A percentile compares a stretch with the other conserved stretches of the same genome.
phyloP scores from a whole-genome alignment of 2,888 invertebrate species.

The Dione vanillae region DNA sequence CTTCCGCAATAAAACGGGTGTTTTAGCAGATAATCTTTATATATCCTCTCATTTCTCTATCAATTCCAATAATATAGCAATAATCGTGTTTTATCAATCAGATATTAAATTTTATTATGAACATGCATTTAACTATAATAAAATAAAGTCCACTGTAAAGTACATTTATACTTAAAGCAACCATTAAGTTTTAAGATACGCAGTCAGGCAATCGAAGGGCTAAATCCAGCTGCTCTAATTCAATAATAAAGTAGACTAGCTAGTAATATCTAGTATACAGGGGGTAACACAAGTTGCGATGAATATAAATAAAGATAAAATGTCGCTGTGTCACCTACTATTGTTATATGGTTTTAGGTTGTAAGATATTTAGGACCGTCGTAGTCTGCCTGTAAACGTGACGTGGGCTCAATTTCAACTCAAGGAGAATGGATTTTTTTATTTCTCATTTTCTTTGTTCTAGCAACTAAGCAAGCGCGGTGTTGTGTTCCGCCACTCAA shows the following conservation, averaged over 20 bases:
- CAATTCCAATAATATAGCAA: conserved; percentile 22
- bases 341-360: too few species aligned
- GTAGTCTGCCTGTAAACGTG: too few species aligned
- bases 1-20: background rate
- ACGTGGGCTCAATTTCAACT: too few species aligned
- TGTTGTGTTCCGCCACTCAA: too few species aligned
- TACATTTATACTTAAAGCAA: conserved; percentile 38
- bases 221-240: conserved; percentile 53
- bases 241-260: conserved; percentile 35
- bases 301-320: background rate
- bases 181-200: conserved; percentile 46
- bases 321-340: too few species aligned
- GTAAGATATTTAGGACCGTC: too few species aligned
- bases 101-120: conserved; percentile 35
- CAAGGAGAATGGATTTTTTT: too few species aligned
- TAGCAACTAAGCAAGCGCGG: too few species aligned
- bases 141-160: conserved; percentile 35
- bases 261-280: conserved; percentile 8
- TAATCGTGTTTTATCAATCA: conserved; percentile 21
- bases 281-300: too few species aligned
- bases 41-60: conserved; percentile 4
- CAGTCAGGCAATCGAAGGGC: conserved; percentile 49
- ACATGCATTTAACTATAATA: conserved; percentile 35
- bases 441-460: too few species aligned
- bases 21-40: conserved; percentile 3